phyloP scores from a whole-genome alignment of 2,888 invertebrate genomes.

The Ichneumoninae sp. region DNA sequence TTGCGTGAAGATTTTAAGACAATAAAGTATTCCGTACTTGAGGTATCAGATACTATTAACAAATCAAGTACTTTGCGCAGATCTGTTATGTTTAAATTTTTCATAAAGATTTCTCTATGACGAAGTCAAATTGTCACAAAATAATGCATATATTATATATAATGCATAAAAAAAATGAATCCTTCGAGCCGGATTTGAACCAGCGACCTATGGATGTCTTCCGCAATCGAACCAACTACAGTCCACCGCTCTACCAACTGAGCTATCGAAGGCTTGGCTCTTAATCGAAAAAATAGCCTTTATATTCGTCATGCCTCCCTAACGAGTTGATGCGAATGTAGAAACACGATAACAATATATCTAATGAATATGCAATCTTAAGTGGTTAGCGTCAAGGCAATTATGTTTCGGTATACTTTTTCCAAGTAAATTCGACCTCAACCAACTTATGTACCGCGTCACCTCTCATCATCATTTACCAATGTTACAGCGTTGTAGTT shows the following conservation, averaged over 20 bases:
- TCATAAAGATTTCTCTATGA: too few relatives aligned
- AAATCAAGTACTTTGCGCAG: too few relatives aligned
- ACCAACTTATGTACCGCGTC: neutral
- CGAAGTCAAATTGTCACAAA: too few relatives aligned
- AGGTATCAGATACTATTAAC: too few relatives aligned
- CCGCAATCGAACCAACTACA: constrained; percentile 81
- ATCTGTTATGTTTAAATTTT: too few relatives aligned
- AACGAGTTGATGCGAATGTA: neutral
- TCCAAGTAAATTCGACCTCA: neutral
- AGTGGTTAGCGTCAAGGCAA: neutral
- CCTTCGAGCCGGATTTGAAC: constrained; percentile 84
- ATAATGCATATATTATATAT: too few relatives aligned
- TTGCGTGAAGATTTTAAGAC: too few relatives aligned
- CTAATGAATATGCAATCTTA: constrained; percentile 8
- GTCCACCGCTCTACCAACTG: constrained; percentile 85
- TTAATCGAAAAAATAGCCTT: constrained; percentile 8
- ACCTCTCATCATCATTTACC: constrained; percentile 4
- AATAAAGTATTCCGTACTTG: too few relatives aligned
- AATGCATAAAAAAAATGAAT: constrained; percentile 48
- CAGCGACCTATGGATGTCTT: constrained; percentile 83
- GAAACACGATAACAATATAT: neutral
- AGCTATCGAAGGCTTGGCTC: constrained; percentile 83
- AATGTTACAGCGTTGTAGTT: neutral
- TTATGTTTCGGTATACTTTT: neutral
- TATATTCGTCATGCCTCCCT: neutral